These are phyloP conservation scores for Plagodis pulveraria DNA, from an alignment of 2,888 invertebrate species.

Conservation along the genomic window DNA sequence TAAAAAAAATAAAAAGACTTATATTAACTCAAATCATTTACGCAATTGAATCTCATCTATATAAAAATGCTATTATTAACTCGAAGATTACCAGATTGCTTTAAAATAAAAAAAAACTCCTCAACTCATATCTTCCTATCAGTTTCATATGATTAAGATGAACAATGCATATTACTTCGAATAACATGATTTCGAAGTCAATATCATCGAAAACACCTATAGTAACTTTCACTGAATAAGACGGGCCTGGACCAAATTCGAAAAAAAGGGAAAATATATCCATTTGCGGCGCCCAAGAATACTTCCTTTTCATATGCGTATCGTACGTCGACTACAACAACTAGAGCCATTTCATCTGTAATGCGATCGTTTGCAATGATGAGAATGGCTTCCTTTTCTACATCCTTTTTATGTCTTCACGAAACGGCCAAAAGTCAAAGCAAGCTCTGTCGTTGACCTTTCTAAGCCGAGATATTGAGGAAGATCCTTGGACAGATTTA, in stretches of 20 bases:
- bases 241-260: background rate
- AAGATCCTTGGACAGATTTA: conserved; percentile 50
- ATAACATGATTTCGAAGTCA: too few relatives aligned
- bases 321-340: conserved; percentile 44
- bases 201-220: too few relatives aligned
- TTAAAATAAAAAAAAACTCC: too few relatives aligned
- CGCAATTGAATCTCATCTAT: too few relatives aligned
- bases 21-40: too few relatives aligned
- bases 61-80: too few relatives aligned
- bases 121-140: too few relatives aligned
- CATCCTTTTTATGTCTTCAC: conserved; percentile 50
- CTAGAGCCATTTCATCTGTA: conserved; percentile 37
- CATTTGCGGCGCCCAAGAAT: conserved; percentile 23
- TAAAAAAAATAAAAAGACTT: too few relatives aligned
- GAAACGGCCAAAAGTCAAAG: conserved; percentile 48
- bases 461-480: conserved; percentile 44
- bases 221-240: too few relatives aligned
- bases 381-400: conserved; percentile 46
- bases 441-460: conserved; percentile 47
- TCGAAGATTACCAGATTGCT: too few relatives aligned
- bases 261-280: conserved; percentile 1
- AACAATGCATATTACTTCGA: too few relatives aligned
- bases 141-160: too few relatives aligned
- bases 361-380: conserved; percentile 49
- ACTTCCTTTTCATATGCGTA: conserved; percentile 30